Evolutionary conservation across 2,113 vertebrate genomes (phyloP).

Genomic region (Malurus cyaneus): DNA sequence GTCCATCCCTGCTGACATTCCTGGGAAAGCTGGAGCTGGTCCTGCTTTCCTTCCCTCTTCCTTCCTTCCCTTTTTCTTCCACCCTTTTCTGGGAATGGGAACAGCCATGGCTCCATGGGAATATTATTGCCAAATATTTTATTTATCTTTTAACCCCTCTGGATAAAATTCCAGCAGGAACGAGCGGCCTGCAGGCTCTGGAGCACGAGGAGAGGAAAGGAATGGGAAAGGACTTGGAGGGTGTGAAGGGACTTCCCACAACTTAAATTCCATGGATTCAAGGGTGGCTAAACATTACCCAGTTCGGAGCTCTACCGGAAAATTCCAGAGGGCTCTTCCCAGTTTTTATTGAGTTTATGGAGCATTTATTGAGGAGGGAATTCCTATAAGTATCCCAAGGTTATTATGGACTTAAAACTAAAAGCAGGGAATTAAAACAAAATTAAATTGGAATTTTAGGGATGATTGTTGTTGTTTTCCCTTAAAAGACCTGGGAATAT

Average conservation of each 20-base stretch:
- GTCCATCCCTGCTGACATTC: background rate
- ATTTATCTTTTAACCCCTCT: background rate
- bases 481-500: rapidly evolving
- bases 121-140: background rate
- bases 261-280: background rate
- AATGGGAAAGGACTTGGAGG: background rate
- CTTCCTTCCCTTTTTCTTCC: background rate
- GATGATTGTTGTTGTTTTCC: rapidly evolving
- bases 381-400: background rate
- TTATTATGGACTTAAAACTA: rapidly evolving
- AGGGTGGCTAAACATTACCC: background rate
- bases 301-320: rapidly evolving
- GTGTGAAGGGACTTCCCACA: background rate
- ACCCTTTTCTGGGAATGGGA: background rate
- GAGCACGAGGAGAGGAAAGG: background rate
- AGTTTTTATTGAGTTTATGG: background rate
- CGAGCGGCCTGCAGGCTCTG: background rate
- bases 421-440: background rate
- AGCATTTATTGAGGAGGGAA: background rate
- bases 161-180: background rate
- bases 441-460: background rate
- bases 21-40: rapidly evolving
- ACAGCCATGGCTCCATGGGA: rapidly evolving
- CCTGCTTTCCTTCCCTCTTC: too few relatives aligned
- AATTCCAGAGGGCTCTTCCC: background rate